Percentiles rank a stretch among this genome's conserved stretches.
phyloP scores from a whole-genome alignment of 2,888 invertebrate species.

The Troides oblongomaculatus region DNA sequence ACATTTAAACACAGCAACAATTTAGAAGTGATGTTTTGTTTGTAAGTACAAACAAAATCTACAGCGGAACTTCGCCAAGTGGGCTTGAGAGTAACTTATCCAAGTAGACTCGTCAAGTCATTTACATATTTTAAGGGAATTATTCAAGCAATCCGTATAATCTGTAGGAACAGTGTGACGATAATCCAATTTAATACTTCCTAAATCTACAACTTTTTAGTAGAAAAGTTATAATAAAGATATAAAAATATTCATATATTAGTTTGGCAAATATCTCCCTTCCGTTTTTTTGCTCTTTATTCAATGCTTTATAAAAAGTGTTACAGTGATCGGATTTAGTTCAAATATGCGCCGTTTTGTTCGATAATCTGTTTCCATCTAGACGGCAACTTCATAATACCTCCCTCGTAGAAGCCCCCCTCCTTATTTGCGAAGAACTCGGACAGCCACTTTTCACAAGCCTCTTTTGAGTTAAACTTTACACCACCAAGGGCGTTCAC shows the following conservation, averaged over 20 bases:
- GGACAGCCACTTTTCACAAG: no score
- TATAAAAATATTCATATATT: neutral
- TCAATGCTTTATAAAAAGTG: no score
- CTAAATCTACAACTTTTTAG: neutral
- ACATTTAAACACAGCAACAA: neutral
- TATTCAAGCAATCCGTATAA: slow-evolving; percentile 9
- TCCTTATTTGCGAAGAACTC: no score
- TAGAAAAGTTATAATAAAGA: neutral
- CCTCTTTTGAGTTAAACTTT: no score
- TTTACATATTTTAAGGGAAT: slow-evolving; percentile 15
- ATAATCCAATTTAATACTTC: slow-evolving; percentile 16
- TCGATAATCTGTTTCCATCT: no score
- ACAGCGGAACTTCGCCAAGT: slow-evolving; percentile 6
- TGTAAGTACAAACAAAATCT: neutral
- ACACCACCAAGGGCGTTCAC: no score
- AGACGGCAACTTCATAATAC: no score
- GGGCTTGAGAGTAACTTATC: slow-evolving; percentile 13
- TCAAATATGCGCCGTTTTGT: no score
- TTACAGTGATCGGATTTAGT: no score
- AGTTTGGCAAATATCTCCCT: no score
- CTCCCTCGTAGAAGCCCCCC: no score
- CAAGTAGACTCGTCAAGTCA: slow-evolving; percentile 8
- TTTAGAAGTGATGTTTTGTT: neutral
- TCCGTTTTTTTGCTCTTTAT: no score
- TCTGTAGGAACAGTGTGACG: neutral